These are phyloP conservation scores for Steinernema feltiae DNA, from an alignment of 1,140 invertebrate genomes.

Conservation along the genomic window DNA sequence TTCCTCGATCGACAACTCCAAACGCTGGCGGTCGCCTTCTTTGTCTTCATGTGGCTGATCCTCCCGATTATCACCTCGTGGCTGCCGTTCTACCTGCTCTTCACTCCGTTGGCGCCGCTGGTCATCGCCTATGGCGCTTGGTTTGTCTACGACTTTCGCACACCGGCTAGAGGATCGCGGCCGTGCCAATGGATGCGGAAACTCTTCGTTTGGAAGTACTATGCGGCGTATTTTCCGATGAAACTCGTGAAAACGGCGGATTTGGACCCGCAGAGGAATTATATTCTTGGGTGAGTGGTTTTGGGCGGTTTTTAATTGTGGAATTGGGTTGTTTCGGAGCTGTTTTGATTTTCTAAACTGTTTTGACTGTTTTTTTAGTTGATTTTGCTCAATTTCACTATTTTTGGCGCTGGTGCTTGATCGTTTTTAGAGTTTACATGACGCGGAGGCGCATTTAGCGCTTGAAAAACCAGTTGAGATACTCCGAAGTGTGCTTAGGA, in stretches of 20 bases:
- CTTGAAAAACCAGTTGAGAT: no score
- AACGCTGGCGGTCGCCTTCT: constrained; percentile 29
- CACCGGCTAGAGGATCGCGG: constrained; percentile 25
- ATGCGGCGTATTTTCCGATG: constrained; percentile 60
- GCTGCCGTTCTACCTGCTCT: constrained; percentile 26
- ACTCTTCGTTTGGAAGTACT: constrained; percentile 41
- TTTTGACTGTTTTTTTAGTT: not conserved
- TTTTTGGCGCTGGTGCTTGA: no score
- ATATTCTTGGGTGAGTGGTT: constrained; percentile 57
- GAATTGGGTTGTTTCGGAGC: not conserved
- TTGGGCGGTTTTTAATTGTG: not conserved
- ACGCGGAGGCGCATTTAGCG: no score
- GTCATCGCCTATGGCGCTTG: constrained; percentile 33
- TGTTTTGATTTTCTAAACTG: not conserved
- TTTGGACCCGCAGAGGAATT: constrained; percentile 60
- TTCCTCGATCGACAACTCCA: constrained; percentile 8
- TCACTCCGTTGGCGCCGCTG: constrained; percentile 26
- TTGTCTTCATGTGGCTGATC: constrained; percentile 36
- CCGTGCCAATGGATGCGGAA: constrained; percentile 30
- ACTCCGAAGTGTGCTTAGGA: no score
- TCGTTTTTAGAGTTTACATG: no score
- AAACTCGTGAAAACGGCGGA: constrained; percentile 60
- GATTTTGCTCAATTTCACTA: no score
- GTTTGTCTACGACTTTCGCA: constrained; percentile 37
- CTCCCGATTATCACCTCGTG: constrained; percentile 33